A percentile compares a stretch with the other conserved stretches of the same genome.
These are phyloP conservation scores for Melanerpes aurifrons DNA, from an alignment of 2,113 vertebrate genomes.

Conservation along the genomic window DNA sequence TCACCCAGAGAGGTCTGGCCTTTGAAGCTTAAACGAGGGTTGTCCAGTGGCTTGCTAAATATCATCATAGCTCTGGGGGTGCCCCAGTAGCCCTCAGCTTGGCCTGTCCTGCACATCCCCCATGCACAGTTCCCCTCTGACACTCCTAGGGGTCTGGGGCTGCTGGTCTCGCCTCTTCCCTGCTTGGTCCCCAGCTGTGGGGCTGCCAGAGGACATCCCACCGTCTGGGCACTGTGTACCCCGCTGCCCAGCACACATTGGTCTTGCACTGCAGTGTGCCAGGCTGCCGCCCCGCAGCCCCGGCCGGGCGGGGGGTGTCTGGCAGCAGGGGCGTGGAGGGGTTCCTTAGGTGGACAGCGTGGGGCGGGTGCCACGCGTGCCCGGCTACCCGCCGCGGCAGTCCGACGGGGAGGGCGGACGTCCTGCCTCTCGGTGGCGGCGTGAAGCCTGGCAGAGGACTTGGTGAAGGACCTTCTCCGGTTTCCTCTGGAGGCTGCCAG, in stretches of 20 bases:
- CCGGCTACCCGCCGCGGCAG: background rate
- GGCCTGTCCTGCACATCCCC: background rate
- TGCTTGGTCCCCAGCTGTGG: background rate
- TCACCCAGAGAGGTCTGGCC: background rate
- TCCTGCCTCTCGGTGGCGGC: conserved; percentile 6
- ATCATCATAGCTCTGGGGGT: accelerated
- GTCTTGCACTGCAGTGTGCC: background rate
- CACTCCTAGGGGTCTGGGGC: background rate
- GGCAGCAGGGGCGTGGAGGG: background rate
- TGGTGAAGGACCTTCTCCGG: conserved; percentile 40
- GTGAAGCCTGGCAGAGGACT: conserved; percentile 18
- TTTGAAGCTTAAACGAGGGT: background rate
- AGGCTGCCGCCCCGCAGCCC: background rate
- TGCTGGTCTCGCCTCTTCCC: background rate
- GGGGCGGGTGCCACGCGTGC: background rate
- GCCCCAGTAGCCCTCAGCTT: background rate
- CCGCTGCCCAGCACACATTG: background rate
- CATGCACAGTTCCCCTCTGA: background rate
- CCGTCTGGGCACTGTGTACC: no score
- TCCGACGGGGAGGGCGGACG: conserved; percentile 20
- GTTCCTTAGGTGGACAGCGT: background rate
- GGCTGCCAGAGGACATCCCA: background rate
- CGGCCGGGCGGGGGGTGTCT: background rate
- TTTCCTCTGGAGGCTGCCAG: conserved; percentile 48
- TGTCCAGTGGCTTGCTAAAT: background rate